Conservation (phyloP, 2,113 vertebrate genomes). For the Morone chrysops region DNA sequence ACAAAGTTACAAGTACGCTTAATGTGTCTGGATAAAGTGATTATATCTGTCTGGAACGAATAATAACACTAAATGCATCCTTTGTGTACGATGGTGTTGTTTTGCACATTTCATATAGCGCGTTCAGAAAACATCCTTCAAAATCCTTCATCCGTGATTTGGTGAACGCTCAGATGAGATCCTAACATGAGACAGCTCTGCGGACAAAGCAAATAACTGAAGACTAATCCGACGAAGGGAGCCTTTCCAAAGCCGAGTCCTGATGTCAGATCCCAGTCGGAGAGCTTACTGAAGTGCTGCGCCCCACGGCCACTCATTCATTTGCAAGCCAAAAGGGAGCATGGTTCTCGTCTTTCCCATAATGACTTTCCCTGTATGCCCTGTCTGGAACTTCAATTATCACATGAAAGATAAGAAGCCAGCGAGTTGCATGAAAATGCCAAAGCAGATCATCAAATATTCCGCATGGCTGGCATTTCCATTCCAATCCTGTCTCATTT, state of each 20-base stretch:
- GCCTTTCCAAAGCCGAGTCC: conserved; percentile 15
- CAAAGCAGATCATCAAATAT: conserved; percentile 1
- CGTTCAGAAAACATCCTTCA: not conserved
- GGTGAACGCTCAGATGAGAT: not conserved
- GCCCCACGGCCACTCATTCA: conserved; percentile 38
- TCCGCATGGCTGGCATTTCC: conserved; percentile 35
- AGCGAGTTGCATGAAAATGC: conserved; percentile 19
- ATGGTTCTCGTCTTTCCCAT: conserved; percentile 62
- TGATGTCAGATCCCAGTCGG: conserved; percentile 32
- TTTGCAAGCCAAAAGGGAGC: conserved; percentile 56
- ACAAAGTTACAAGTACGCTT: conserved; percentile 62
- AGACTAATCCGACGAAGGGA: conserved; percentile 19
- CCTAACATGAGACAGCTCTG: not conserved
- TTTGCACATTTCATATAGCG: not conserved
- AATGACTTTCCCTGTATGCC: conserved; percentile 55
- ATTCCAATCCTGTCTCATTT: not conserved
- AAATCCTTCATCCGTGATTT: not conserved
- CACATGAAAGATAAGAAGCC: conserved; percentile 60
- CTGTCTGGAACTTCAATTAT: conserved; percentile 69
- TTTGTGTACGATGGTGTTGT: conserved; percentile 19
- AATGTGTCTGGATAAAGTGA: conserved; percentile 55
- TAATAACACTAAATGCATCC: conserved; percentile 3
- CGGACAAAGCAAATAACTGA: conserved; percentile 17
- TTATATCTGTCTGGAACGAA: conserved; percentile 53
- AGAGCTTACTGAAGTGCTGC: conserved; percentile 17